A percentile compares a stretch with the other conserved stretches of the same genome.
Conservation (phyloP, 2,888 invertebrate species). For the Sphinx pinastri region DNA sequence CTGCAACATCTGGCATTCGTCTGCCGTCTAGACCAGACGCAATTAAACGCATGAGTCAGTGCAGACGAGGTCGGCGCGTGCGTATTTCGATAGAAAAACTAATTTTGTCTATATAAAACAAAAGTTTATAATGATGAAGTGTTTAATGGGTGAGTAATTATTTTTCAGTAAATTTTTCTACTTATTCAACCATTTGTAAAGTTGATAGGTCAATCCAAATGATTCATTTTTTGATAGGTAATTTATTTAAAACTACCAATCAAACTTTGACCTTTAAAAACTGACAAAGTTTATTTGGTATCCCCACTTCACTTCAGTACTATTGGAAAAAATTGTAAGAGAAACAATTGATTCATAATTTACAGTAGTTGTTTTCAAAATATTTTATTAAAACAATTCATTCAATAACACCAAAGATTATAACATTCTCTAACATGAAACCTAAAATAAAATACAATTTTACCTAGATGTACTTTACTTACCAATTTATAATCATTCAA, state of each 20-base stretch:
- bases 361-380: slow-evolving; percentile 81
- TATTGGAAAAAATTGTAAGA: slow-evolving; percentile 42
- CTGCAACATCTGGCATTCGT: slow-evolving; percentile 22
- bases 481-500: slow-evolving; percentile 83
- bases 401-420: slow-evolving; percentile 85
- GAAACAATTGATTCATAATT: slow-evolving; percentile 75
- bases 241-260: no score
- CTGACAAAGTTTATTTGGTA: neutral
- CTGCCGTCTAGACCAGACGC: slow-evolving; percentile 17
- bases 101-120: neutral
- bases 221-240: no score
- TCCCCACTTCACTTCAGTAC: neutral
- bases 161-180: no score
- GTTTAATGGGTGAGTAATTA: no score
- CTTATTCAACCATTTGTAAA: no score
- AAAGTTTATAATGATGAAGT: no score
- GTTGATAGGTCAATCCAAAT: no score
- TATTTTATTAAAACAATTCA: slow-evolving; percentile 86
- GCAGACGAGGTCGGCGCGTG: slow-evolving; percentile 4
- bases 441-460: slow-evolving; percentile 83
- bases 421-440: slow-evolving; percentile 85
- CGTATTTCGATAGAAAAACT: neutral
- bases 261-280: no score
- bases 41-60: slow-evolving; percentile 18
- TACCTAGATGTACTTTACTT: slow-evolving; percentile 79